Evolutionary conservation across 2,888 invertebrate species (phyloP).

Genomic region (Venusia cambrica): DNA sequence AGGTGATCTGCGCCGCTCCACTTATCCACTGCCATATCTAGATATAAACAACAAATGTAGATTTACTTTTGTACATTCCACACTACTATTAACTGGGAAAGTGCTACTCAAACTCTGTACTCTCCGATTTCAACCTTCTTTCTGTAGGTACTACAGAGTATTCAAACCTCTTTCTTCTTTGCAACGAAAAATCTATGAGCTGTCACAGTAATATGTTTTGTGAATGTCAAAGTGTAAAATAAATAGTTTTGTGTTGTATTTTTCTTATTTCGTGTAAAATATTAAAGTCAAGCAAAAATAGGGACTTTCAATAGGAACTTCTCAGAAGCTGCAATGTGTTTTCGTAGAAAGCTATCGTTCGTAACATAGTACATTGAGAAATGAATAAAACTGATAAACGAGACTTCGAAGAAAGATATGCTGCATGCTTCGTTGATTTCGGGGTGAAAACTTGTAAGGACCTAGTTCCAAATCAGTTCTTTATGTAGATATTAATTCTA

Average conservation of each 20-base stretch:
- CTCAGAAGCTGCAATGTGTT: conserved; percentile 32
- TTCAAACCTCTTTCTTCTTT: conserved; percentile 6
- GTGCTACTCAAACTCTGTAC: too few species aligned
- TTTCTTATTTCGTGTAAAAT: conserved; percentile 15
- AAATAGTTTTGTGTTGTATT: conserved; percentile 24
- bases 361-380: conserved; percentile 41
- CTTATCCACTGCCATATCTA: too few species aligned
- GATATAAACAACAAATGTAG: too few species aligned
- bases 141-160: background rate
- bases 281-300: conserved; percentile 9
- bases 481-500: conserved; percentile 1
- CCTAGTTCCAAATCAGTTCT: background rate
- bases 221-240: conserved; percentile 17
- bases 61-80: too few species aligned
- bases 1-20: too few species aligned
- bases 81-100: too few species aligned
- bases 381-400: conserved; percentile 60
- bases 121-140: too few species aligned
- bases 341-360: conserved; percentile 22
- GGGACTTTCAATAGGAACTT: conserved; percentile 30
- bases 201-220: conserved; percentile 10
- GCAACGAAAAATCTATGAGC: conserved; percentile 19
- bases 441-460: conserved; percentile 61
- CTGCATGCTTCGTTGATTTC: conserved; percentile 67
- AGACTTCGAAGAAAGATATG: conserved; percentile 66